phyloP scores from a whole-genome alignment of 1,140 invertebrate species.

The Panulirus ornatus region DNA sequence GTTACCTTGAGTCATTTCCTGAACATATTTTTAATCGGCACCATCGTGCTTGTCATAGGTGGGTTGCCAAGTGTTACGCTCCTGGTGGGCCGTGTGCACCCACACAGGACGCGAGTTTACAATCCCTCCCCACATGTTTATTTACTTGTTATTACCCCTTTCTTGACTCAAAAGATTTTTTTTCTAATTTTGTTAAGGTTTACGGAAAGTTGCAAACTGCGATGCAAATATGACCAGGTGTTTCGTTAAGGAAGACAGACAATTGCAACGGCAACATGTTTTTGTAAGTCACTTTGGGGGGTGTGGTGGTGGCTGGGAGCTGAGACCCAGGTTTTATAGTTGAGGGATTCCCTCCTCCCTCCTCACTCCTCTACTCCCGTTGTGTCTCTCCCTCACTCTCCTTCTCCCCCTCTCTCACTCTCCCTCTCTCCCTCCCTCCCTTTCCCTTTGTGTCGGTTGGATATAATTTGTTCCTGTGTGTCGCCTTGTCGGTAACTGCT shows the following conservation, averaged over 20 bases:
- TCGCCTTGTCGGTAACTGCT: not conserved
- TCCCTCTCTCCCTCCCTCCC: too few relatives aligned
- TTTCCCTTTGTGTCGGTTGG: not conserved
- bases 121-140: too few relatives aligned
- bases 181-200: too few relatives aligned
- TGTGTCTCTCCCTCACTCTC: not conserved
- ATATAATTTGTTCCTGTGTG: not conserved
- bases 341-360: not conserved
- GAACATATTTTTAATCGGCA: constrained; percentile 25
- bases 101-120: too few relatives aligned
- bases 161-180: too few relatives aligned
- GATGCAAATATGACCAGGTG: too few relatives aligned
- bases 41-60: not conserved
- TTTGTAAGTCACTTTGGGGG: too few relatives aligned
- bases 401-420: not conserved
- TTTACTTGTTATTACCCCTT: too few relatives aligned
- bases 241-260: too few relatives aligned
- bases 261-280: too few relatives aligned
- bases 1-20: constrained; percentile 32
- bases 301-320: not conserved
- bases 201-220: too few relatives aligned
- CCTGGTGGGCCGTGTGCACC: not conserved
- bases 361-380: not conserved
- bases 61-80: constrained; percentile 3
- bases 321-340: not conserved